These are phyloP conservation scores for Agonopterix arenella DNA, from an alignment of 2,888 invertebrate genomes.

Conservation along the genomic window DNA sequence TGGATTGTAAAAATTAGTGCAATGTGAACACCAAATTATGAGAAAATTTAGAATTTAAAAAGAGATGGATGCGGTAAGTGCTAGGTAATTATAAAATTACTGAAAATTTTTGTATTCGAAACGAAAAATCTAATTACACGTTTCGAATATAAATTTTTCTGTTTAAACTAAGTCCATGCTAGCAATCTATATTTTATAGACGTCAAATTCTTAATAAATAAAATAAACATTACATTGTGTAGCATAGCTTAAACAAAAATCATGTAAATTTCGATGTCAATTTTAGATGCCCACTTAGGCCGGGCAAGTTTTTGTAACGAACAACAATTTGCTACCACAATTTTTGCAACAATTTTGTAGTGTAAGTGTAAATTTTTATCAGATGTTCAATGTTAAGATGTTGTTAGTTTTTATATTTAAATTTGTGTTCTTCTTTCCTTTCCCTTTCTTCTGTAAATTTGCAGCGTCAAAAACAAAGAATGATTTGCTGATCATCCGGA, in stretches of 20 bases:
- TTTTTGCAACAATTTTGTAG: slow-evolving; percentile 61
- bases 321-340: slow-evolving; percentile 56
- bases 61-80: slow-evolving; percentile 10
- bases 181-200: slow-evolving; percentile 62
- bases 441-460: slow-evolving; percentile 10
- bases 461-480: too few species aligned
- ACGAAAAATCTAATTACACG: slow-evolving; percentile 7
- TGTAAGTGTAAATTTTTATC: slow-evolving; percentile 54
- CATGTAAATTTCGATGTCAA: slow-evolving; percentile 74
- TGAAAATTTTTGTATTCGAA: slow-evolving; percentile 14
- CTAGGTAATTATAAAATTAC: background rate
- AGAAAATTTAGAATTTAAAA: slow-evolving; percentile 35
- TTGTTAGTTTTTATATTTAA: slow-evolving; percentile 40
- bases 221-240: slow-evolving; percentile 52
- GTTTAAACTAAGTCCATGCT: slow-evolving; percentile 10
- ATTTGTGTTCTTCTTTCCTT: slow-evolving; percentile 28
- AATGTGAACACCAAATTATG: slow-evolving; percentile 63
- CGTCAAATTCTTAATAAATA: slow-evolving; percentile 57
- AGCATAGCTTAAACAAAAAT: slow-evolving; percentile 64
- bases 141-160: slow-evolving; percentile 7
- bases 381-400: slow-evolving; percentile 51
- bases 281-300: slow-evolving; percentile 47
- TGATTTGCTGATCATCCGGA: too few species aligned
- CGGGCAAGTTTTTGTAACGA: slow-evolving; percentile 7
- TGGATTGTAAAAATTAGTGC: slow-evolving; percentile 42